A percentile compares a stretch with the other conserved stretches of the same genome.
These are phyloP conservation scores for Dasysyrphus albostriatus DNA, from an alignment of 2,888 invertebrate genomes.

Conservation along the genomic window DNA sequence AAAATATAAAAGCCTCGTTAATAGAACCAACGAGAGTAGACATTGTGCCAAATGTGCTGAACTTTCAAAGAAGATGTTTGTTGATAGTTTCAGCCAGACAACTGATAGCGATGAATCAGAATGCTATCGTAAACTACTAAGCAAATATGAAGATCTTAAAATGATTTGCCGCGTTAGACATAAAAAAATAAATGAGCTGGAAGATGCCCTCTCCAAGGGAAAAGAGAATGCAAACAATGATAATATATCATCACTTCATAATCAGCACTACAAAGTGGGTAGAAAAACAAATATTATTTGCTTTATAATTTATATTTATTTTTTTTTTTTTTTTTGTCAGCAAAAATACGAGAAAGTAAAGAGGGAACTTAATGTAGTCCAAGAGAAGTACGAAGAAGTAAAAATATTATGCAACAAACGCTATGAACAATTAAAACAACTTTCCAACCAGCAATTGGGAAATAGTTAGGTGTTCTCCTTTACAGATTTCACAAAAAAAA, in stretches of 20 bases:
- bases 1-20: slow-evolving; percentile 78
- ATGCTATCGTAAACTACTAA: slow-evolving; percentile 76
- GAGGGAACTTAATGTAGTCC: slow-evolving; percentile 73
- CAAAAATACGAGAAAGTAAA: slow-evolving; percentile 75
- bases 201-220: slow-evolving; percentile 74
- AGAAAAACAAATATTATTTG: not conserved
- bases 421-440: slow-evolving; percentile 69
- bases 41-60: slow-evolving; percentile 53
- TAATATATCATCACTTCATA: slow-evolving; percentile 68
- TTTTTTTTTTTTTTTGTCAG: slow-evolving; percentile 65
- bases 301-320: not conserved
- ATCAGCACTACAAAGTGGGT: slow-evolving; percentile 57
- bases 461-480: slow-evolving; percentile 34
- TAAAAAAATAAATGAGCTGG: slow-evolving; percentile 78
- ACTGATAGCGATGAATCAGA: slow-evolving; percentile 67
- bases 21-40: slow-evolving; percentile 67
- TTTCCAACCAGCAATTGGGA: slow-evolving; percentile 38
- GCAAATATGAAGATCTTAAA: slow-evolving; percentile 79
- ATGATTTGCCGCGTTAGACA: slow-evolving; percentile 79
- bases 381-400: slow-evolving; percentile 77
- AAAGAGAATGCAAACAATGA: slow-evolving; percentile 65
- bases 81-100: slow-evolving; percentile 51
- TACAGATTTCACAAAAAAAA: not conserved
- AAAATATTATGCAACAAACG: slow-evolving; percentile 76
- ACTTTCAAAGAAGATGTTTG: slow-evolving; percentile 24